Evolutionary conservation across 2,113 vertebrate species (phyloP), one percentile per base, ranked within the genome.

Genomic region (Lepisosteus osseus): DNA sequence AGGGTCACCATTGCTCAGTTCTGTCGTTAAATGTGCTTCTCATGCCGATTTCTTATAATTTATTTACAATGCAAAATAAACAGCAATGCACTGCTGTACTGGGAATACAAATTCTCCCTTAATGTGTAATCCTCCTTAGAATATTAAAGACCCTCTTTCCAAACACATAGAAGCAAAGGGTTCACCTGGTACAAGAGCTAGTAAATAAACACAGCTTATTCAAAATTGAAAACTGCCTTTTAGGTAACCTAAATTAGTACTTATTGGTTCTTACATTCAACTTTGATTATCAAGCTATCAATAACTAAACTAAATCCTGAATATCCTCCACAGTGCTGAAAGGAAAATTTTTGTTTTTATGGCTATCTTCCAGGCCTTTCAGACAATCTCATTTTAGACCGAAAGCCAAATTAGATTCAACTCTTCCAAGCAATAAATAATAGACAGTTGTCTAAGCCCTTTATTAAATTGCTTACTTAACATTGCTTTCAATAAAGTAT

Each of bases 291-390:
- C 17, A 55, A 40, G 17, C 41, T 40, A 14, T 43, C 54, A 69
- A 29, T 69, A 13, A 59, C 43, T 69, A 61, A 61, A 29, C 61
- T 17, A 68, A n/a, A 68, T 54, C 45, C 47, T 70, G 5, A 63
- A 14, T 62, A 62, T 61, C 56, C 9, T 6, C 15, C 40, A 62
- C 13, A 7, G 15, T 42, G 8, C 43, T 1, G 0, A 45, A 43
- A 62, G 59, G 57, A 62, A 70, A 68, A 70, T 70, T 40, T 29
- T 47, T 70, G 69, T 12, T 61, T 7, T 42, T 8, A 59, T 62
- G 69, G 56, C 69, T 70, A 70, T 70, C 61, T 61, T 59, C 54
- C 13, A 44, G 68, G 11, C 44, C 12, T 47, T 63, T 43, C 7
- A 59, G 56, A 70, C 42, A 43, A 41, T 61, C 55, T 13, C 12